Evolutionary conservation across 2,888 invertebrate genomes (phyloP).

Genomic region (Trachelus tabidus): DNA sequence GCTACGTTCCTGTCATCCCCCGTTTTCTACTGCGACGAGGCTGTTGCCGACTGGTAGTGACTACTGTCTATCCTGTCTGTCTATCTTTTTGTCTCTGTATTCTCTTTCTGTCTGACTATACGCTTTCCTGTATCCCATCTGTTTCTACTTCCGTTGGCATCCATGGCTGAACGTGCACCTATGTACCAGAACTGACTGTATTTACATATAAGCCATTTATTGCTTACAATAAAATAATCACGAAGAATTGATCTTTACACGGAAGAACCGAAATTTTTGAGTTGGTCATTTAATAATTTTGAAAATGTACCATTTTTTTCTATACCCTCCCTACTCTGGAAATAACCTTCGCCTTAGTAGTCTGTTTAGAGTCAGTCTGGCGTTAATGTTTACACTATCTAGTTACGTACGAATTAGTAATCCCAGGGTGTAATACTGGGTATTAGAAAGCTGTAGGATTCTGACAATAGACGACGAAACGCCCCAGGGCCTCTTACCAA

Average conservation of each 20-base stretch:
- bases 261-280: background rate
- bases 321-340: too few relatives aligned
- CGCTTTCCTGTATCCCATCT: background rate
- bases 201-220: background rate
- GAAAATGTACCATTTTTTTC: background rate
- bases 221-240: background rate
- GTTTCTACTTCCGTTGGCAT: background rate
- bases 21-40: constrained; percentile 2
- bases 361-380: background rate
- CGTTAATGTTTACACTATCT: background rate
- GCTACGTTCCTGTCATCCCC: background rate
- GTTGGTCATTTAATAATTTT: background rate
- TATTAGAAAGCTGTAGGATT: background rate
- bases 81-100: background rate
- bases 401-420: background rate
- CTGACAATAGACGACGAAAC: background rate
- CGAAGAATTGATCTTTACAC: background rate
- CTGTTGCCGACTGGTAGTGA: background rate
- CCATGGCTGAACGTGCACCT: background rate
- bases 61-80: background rate
- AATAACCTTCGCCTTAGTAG: too few relatives aligned
- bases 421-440: background rate
- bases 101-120: background rate
- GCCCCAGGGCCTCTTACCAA: background rate
- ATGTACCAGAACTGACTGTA: background rate